Evolutionary conservation across 2,888 invertebrate genomes (phyloP).

Genomic region (Bellardia bayeri): DNA sequence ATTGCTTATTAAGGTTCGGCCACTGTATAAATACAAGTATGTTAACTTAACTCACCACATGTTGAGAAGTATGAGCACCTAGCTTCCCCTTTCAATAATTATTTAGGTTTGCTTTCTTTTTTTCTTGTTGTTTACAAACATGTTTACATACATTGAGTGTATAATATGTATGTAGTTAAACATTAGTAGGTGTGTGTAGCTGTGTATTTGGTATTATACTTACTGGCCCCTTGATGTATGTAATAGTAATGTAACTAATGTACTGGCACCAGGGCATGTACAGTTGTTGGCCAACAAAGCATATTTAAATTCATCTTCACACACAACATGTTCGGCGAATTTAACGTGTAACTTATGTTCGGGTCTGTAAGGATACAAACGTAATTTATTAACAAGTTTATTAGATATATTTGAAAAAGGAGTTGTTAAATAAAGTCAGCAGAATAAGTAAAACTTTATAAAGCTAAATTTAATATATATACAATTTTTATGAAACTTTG

Average conservation of each 20-base stretch:
- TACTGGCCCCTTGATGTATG: constrained; percentile 99
- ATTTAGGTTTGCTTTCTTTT: neutral
- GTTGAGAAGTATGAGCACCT: neutral
- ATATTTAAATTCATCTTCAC: constrained; percentile 99
- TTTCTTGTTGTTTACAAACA: neutral
- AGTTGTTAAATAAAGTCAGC: too few species aligned
- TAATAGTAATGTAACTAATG: constrained; percentile 96
- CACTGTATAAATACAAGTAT: neutral
- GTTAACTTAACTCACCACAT: constrained; percentile 12
- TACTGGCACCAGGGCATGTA: constrained; percentile 98
- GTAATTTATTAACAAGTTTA: neutral
- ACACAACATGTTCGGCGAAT: constrained; percentile 99
- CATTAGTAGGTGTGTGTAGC: neutral
- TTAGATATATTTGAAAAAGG: neutral
- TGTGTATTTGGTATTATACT: constrained; percentile 85
- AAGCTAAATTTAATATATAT: too few species aligned
- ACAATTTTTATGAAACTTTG: too few species aligned
- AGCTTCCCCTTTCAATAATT: neutral
- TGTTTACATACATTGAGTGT: neutral
- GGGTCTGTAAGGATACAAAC: constrained; percentile 86
- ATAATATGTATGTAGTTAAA: too few species aligned
- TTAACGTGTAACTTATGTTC: constrained; percentile 99
- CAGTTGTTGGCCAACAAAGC: constrained; percentile 99
- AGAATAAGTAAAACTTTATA: too few species aligned
- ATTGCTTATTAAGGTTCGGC: neutral